These are phyloP conservation scores for Hyposmocoma kahamanoa DNA, from an alignment of 1,140 invertebrate genomes.

Conservation along the genomic window DNA sequence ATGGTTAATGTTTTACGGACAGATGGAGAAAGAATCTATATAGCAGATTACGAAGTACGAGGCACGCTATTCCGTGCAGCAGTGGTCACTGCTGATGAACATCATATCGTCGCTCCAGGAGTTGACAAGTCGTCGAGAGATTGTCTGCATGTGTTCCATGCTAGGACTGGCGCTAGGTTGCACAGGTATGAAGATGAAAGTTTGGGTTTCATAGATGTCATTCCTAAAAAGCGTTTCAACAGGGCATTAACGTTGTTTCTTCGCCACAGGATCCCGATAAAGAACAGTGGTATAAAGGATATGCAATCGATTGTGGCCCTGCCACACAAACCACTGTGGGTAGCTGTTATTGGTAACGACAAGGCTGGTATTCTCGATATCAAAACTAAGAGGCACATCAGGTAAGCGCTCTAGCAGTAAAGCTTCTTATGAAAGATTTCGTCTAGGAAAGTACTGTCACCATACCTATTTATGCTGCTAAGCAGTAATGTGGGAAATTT, in stretches of 20 bases:
- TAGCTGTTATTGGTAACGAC: conserved; percentile 92
- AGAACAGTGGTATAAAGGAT: conserved; percentile 69
- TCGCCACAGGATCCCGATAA: conserved; percentile 66
- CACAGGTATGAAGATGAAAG: no score
- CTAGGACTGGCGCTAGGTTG: conserved; percentile 85
- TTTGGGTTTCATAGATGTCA: no score
- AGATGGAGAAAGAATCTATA: conserved; percentile 85
- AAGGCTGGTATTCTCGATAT: conserved; percentile 92
- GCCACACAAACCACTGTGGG: conserved; percentile 86
- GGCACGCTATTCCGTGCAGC: conserved; percentile 74
- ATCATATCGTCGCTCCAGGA: conserved; percentile 84
- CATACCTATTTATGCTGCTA: no score
- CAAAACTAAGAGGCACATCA: conserved; percentile 83
- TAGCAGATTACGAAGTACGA: conserved; percentile 78
- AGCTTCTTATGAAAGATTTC: no score
- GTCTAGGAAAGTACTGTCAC: no score
- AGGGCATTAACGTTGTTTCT: no score
- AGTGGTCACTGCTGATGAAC: conserved; percentile 87
- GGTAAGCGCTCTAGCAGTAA: conserved; percentile 70
- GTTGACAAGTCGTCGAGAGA: conserved; percentile 89
- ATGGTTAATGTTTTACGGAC: no score
- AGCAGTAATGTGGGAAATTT: no score
- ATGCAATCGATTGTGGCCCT: conserved; percentile 80
- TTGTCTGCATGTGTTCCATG: conserved; percentile 88
- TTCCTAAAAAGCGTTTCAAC: no score